Evolutionary conservation across 2,797 vertebrate genomes (phyloP), one percentile per base, ranked within the genome.

Genomic region (Echiichthys vipera): DNA sequence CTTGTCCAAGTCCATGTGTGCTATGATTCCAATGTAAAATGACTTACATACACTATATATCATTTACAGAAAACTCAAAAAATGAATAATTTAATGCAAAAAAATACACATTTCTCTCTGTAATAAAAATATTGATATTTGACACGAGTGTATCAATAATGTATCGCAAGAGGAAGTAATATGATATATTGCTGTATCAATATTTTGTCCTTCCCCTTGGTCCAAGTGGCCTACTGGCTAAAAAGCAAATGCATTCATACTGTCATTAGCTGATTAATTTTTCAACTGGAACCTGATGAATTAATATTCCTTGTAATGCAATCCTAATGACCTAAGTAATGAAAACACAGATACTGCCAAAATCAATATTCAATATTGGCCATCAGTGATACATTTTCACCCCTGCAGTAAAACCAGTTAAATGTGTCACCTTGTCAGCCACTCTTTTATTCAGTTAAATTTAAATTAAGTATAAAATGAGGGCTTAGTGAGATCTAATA

Each of bases 211-310:
- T n/a, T n/a, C n/a, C n/a, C n/a, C n/a, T n/a, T n/a, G n/a, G n/a
- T 56, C 15, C 37, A 37, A 54, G 29, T 71, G 54, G 20, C 22
- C n/a, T 34, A 22, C 20, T 32, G 20, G 18, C 12, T 46, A 37
- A 55, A 80, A 53, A 20, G 18, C 24, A 24, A 49, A 32, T 63
- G 36, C n/a, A 53, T 22, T 43, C 11, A 62, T 40, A n/a, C 14
- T 40, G n/a, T 58, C 17, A 71, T 64, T 55, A 71, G 36, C 30
- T 50, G 20, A 55, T 56, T 61, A 34, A 29, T 59, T 72, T 71
- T 65, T 64, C 40, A 59, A 34, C 24, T 56, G 25, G 5, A 42
- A 34, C 2, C 24, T 20, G 18, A 63, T 24, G 36, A 34, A 25
- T 61, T 36, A 27, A 8, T 22, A 43, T 32, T 65, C 20, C 25